Conservation (phyloP, 2,888 invertebrate species). For the Oxystoma pomonae region DNA sequence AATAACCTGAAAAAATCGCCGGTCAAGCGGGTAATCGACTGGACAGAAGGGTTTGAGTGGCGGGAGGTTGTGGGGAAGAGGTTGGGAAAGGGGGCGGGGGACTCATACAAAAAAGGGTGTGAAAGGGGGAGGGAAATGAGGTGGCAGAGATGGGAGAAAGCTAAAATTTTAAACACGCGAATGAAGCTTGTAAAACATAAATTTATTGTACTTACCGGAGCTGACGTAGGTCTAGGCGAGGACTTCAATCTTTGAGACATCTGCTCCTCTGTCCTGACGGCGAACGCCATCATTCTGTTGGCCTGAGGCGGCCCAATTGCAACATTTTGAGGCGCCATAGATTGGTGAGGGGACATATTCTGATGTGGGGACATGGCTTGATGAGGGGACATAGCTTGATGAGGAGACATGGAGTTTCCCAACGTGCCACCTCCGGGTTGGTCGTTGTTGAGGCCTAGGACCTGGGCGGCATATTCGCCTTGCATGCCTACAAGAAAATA, state of each 20-base stretch:
- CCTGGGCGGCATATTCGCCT: constrained; percentile 89
- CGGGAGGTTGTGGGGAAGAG: no score
- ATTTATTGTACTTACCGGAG: constrained; percentile 17
- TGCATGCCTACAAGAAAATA: constrained; percentile 28
- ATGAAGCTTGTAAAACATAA: no score
- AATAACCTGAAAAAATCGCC: no score
- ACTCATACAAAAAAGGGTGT: no score
- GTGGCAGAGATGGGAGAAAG: no score
- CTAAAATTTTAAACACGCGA: no score
- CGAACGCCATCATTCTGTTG: not conserved
- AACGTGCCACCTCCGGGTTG: not conserved
- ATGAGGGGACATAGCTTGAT: not conserved
- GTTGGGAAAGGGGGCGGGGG: no score
- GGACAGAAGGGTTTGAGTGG: no score
- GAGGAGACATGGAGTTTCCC: not conserved
- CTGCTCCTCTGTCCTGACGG: constrained; percentile 27
- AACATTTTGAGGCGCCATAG: not conserved
- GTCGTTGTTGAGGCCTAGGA: constrained; percentile 71
- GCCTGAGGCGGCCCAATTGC: no score
- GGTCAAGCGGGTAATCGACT: no score
- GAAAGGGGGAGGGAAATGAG: no score
- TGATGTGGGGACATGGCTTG: not conserved
- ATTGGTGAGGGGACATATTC: not conserved
- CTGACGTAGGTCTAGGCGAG: constrained; percentile 39
- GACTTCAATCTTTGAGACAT: constrained; percentile 33